These are phyloP conservation scores for Brachyistius frenatus DNA, from an alignment of 2,113 vertebrate species.

Conservation along the genomic window DNA sequence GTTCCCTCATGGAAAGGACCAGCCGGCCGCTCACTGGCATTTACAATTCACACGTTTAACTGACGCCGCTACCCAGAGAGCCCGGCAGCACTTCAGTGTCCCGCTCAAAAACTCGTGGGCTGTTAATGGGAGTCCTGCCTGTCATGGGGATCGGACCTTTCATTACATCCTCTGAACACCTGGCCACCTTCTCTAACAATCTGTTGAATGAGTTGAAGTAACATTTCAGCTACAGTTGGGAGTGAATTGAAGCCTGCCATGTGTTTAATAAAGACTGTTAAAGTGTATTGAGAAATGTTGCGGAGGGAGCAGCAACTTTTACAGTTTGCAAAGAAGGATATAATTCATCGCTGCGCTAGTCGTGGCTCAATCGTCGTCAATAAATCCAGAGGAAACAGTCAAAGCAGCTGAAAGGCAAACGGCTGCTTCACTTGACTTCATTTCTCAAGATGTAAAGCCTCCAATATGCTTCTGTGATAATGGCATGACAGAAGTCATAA, in stretches of 20 bases:
- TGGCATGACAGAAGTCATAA: constrained; percentile 47
- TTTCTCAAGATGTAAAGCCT: constrained; percentile 9
- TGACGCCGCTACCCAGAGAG: constrained; percentile 1
- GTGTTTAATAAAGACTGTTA: constrained; percentile 38
- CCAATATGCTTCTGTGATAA: constrained; percentile 38
- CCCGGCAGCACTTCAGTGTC: constrained; percentile 29
- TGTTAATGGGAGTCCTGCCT: not conserved
- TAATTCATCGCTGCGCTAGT: constrained; percentile 42
- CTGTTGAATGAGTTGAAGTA: constrained; percentile 29
- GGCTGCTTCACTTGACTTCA: constrained; percentile 27
- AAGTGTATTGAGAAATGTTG: constrained; percentile 19
- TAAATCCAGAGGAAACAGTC: constrained; percentile 57
- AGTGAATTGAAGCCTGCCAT: constrained; percentile 15
- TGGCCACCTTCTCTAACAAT: constrained; percentile 6
- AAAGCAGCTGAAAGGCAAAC: constrained; percentile 41
- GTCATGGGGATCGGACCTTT: constrained; percentile 29
- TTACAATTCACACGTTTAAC: constrained; percentile 35
- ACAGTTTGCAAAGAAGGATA: constrained; percentile 28
- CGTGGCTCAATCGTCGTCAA: constrained; percentile 40
- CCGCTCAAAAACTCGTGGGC: constrained; percentile 41
- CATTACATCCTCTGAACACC: constrained; percentile 11
- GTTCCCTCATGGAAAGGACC: constrained; percentile 13
- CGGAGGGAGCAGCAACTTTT: constrained; percentile 23
- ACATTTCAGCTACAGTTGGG: constrained; percentile 17
- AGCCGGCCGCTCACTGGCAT: constrained; percentile 44